Percentiles rank a stretch among this genome's conserved stretches.
phyloP scores from a whole-genome alignment of 2,113 vertebrate species.

The Sander lucioperca region DNA sequence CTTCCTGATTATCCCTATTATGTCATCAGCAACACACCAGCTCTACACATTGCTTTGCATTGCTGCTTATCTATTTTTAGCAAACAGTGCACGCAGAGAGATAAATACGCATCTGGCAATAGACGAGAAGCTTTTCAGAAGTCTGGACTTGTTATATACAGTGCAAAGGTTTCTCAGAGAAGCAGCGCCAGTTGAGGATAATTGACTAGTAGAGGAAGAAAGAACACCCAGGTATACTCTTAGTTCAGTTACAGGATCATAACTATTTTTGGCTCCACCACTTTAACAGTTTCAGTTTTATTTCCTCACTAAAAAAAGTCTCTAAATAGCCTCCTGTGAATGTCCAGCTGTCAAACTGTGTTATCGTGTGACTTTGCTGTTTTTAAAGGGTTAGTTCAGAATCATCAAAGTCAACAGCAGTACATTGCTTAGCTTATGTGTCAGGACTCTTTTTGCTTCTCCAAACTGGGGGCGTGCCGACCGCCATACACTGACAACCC shows the following conservation, averaged over 20 bases:
- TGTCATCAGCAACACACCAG: conserved; percentile 48
- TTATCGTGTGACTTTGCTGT: too few relatives aligned
- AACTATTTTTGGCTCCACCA: background rate
- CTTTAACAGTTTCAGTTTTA: background rate
- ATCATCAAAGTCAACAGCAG: too few relatives aligned
- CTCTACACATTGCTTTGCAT: conserved; percentile 28
- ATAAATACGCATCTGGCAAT: conserved; percentile 40
- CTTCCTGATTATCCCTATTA: conserved; percentile 49
- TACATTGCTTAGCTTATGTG: too few relatives aligned
- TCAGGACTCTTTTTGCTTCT: too few relatives aligned
- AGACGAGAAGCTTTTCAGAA: conserved; percentile 14
- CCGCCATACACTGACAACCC: too few relatives aligned
- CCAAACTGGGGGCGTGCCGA: too few relatives aligned
- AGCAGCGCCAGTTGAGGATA: conserved; percentile 8
- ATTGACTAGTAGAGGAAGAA: conserved; percentile 22
- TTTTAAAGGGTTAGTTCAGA: too few relatives aligned
- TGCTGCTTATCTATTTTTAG: conserved; percentile 55
- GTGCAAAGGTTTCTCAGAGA: conserved; percentile 32
- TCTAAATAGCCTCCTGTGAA: background rate
- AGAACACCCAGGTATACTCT: background rate
- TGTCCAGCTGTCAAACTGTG: background rate
- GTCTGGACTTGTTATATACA: conserved; percentile 36
- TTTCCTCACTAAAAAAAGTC: conserved; percentile 1
- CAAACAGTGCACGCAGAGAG: conserved; percentile 16
- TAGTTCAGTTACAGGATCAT: background rate